phyloP scores from a whole-genome alignment of 2,888 invertebrate species.

The Diloba caeruleocephala region DNA sequence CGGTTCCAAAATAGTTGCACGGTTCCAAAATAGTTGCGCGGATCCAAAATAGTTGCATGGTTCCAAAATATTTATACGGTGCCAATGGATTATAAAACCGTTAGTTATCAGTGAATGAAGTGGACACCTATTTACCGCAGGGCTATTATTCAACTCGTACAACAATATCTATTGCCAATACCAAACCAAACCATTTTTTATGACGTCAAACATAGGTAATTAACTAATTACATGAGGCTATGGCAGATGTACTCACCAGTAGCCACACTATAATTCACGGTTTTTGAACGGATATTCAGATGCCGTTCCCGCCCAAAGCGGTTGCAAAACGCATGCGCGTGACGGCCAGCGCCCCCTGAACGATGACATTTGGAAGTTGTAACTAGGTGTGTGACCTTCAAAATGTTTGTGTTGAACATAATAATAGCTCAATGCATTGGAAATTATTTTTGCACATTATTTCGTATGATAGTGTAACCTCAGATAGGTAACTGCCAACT shows the following conservation, averaged over 20 bases:
- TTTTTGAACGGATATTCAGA: conserved; percentile 60
- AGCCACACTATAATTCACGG: conserved; percentile 56
- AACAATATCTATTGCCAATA: conserved; percentile 40
- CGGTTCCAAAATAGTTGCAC: no score
- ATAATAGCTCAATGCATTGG: no score
- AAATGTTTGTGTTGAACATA: conserved; percentile 28
- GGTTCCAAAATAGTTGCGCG: no score
- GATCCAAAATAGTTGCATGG: no score
- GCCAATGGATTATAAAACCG: no score
- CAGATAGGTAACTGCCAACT: no score
- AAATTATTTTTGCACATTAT: conserved; percentile 27
- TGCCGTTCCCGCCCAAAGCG: conserved; percentile 57
- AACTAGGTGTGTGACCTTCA: conserved; percentile 42
- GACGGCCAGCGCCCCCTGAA: conserved; percentile 56
- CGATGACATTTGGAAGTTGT: conserved; percentile 43
- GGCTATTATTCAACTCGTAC: conserved; percentile 2
- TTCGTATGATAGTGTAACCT: conserved; percentile 41
- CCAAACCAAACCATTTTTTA: conserved; percentile 27
- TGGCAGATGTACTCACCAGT: no score
- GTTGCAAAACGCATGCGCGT: conserved; percentile 48
- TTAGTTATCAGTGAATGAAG: neutral
- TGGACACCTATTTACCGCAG: neutral
- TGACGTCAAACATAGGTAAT: conserved; percentile 24
- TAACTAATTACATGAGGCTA: conserved; percentile 32
- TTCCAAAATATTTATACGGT: no score